Evolutionary conservation across 1,140 invertebrate genomes (phyloP).

Genomic region (Caerostris extrusa): DNA sequence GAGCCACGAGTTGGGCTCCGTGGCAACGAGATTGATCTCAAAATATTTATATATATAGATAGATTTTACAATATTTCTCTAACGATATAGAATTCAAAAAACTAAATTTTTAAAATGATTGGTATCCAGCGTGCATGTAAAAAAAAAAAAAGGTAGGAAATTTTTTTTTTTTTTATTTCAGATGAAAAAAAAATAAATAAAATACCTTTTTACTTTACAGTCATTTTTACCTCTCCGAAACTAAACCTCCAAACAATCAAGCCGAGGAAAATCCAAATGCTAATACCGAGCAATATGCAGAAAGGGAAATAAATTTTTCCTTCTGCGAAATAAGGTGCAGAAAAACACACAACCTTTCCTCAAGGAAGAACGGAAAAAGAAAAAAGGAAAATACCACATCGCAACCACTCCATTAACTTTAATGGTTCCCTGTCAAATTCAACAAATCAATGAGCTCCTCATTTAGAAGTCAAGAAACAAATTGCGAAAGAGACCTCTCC

Average conservation of each 20-base stretch:
- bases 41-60: no score
- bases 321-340: conserved; percentile 10
- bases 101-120: no score
- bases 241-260: conserved; percentile 66
- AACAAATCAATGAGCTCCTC: conserved; percentile 74
- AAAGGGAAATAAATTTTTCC: conserved; percentile 52
- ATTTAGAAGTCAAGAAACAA: conserved; percentile 76
- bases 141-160: not conserved
- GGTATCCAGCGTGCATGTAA: not conserved
- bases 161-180: not conserved
- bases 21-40: no score
- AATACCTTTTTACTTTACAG: not conserved
- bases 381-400: conserved; percentile 46
- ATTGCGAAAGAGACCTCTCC: conserved; percentile 41
- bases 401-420: conserved; percentile 74
- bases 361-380: not conserved
- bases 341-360: not conserved
- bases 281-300: conserved; percentile 45
- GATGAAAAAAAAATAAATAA: not conserved
- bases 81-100: no score
- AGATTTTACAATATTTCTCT: no score
- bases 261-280: conserved; percentile 4
- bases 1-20: no score
- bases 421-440: conserved; percentile 76
- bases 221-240: not conserved